Percentiles rank a stretch among this genome's conserved stretches.
phyloP scores from a whole-genome alignment of 2,888 invertebrate genomes.

The Rhaphigaster nebulosa region DNA sequence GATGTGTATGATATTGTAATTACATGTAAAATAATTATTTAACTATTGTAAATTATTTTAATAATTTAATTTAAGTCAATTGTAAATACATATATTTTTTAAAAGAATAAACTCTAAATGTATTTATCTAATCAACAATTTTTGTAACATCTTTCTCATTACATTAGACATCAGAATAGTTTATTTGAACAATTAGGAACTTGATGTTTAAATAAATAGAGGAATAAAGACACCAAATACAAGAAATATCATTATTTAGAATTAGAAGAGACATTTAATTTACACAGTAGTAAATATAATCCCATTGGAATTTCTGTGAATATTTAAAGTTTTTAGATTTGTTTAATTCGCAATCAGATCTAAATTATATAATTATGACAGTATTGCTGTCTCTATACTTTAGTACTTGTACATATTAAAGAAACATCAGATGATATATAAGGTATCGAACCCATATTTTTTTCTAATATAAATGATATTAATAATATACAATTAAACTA shows the following conservation, averaged over 20 bases:
- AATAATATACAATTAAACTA: not conserved
- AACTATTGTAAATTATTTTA: constrained; percentile 38
- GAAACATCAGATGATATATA: not conserved
- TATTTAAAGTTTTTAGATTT: not conserved
- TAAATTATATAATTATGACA: not conserved
- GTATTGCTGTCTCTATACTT: not conserved
- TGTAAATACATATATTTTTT: constrained; percentile 27
- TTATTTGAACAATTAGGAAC: not conserved
- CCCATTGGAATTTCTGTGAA: not conserved
- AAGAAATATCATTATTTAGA: not conserved
- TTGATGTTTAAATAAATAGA: not conserved
- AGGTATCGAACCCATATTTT: not conserved
- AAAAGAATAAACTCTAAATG: constrained; percentile 13
- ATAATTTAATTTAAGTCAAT: constrained; percentile 4
- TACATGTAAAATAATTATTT: constrained; percentile 40
- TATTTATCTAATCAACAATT: not conserved
- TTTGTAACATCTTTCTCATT: not conserved
- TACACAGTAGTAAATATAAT: not conserved
- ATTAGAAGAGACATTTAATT: not conserved
- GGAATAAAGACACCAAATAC: not conserved
- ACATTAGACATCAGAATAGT: not conserved
- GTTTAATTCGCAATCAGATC: not conserved
- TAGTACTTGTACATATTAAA: not conserved
- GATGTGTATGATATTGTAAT: constrained; percentile 44
- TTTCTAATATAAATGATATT: not conserved